Conservation (phyloP, 2,888 invertebrate genomes). For the Microdon myrmicae region DNA sequence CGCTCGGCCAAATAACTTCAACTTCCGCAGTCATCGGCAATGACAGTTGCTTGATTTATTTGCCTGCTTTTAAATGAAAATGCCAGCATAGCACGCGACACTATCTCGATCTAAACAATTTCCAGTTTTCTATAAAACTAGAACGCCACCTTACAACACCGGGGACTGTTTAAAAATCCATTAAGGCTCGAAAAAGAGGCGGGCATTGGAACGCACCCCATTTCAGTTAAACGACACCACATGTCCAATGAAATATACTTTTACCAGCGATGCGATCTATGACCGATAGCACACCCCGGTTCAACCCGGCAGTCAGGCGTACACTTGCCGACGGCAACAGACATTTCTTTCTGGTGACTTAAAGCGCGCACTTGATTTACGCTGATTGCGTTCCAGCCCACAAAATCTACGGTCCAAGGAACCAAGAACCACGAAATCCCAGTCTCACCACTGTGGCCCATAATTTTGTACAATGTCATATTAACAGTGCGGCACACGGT, state of each 20-base stretch:
- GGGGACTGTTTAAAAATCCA: conserved; percentile 46
- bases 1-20: no score
- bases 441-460: conserved; percentile 30
- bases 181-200: conserved; percentile 24
- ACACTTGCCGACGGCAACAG: conserved; percentile 21
- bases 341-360: conserved; percentile 37
- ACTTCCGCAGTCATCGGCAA: no score
- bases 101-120: no score
- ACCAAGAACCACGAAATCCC: not conserved
- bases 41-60: no score
- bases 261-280: conserved; percentile 25
- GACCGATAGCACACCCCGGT: conserved; percentile 11
- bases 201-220: conserved; percentile 25
- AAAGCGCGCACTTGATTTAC: conserved; percentile 51
- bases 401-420: conserved; percentile 31
- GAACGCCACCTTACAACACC: no score
- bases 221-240: conserved; percentile 22
- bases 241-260: conserved; percentile 17
- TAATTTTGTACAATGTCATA: conserved; percentile 43
- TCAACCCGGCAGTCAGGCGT: conserved; percentile 3
- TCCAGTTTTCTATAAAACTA: no score
- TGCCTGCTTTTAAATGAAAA: no score
- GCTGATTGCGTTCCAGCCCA: conserved; percentile 47
- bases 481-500: conserved; percentile 28
- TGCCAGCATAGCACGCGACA: no score